Evolutionary conservation across 2,888 invertebrate species (phyloP), one percentile per base, ranked within the genome.

Genomic region (Drosophila neonasuta): DNA sequence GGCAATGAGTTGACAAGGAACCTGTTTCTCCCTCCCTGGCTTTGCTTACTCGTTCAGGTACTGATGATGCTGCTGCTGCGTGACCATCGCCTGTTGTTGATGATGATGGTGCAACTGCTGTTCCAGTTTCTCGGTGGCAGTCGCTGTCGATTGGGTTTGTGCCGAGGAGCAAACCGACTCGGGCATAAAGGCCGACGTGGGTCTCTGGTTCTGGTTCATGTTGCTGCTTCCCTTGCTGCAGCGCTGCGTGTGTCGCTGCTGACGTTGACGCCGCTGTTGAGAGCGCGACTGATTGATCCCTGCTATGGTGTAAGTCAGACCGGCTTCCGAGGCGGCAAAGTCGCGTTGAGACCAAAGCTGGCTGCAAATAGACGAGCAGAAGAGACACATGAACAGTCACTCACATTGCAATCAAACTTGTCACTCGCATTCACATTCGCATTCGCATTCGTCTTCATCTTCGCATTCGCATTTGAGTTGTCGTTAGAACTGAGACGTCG

Each of bases 231-330:
- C 74, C 68, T 74, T 86, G 71, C 68, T 82, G 68, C 83, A 84
- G 39, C 74, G 85, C 61, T 81, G 77, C 46, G 79, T 70, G 71
- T 88, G 81, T 52, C 88, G 70, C 61, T 80, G 72, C 51, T 84
- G 74, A 17, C 85, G 68, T 71, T 88, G 80, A 55, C 86, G 84
- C 32, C 81, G 70, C 65, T 87, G 80, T 55, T 86, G 79, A 32
- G 80, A 77, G 30, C 84, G 81, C 1, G 71, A 48, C 41, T 84
- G 83, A 68, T 80, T 84, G 42, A 88, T 89, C 61, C 90, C 89
- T 13, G 90, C 88, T 65, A 91, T 89, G 46, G 91, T 88, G 68
- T 91, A 91, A 8, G 91, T 89, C 48, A 91, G 88, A 77, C 91
- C 91, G 67, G 90, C 89, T 71, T 90, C 90, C 20, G 90, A 89